These are phyloP conservation scores for Clitarchus hookeri DNA, from an alignment of 2,888 invertebrate species.

Conservation along the genomic window DNA sequence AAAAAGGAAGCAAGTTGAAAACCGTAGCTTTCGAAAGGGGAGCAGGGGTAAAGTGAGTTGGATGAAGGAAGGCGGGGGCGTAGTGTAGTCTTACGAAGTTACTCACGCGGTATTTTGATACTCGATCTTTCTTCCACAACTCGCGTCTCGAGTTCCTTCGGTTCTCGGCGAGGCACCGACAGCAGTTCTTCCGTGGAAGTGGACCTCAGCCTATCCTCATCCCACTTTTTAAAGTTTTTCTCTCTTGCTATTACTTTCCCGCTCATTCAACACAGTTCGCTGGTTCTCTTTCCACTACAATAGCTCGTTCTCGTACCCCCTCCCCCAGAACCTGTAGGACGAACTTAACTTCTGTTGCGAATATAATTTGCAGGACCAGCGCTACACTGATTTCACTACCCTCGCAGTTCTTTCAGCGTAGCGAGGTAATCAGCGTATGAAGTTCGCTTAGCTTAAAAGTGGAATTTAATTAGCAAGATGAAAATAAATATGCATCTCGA, in stretches of 20 bases:
- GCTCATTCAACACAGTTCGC: neutral
- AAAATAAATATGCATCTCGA: too few relatives aligned
- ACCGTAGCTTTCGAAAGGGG: neutral
- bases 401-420: neutral
- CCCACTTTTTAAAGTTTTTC: neutral
- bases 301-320: neutral
- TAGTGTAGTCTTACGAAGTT: neutral
- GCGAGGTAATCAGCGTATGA: too few relatives aligned
- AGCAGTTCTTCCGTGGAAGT: too few relatives aligned
- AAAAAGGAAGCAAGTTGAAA: neutral
- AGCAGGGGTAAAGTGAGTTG: neutral
- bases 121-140: neutral
- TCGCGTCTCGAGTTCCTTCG: neutral
- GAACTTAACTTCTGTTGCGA: neutral
- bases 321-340: neutral
- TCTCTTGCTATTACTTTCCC: neutral
- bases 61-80: too few relatives aligned
- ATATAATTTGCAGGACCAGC: neutral
- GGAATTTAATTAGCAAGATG: too few relatives aligned
- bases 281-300: neutral
- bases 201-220: neutral
- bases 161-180: neutral
- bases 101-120: neutral
- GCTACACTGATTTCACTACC: neutral
- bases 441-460: too few relatives aligned